Base-by-base conservation (phyloP, 2,797 vertebrate species). In the Agapornis canus region DNA sequence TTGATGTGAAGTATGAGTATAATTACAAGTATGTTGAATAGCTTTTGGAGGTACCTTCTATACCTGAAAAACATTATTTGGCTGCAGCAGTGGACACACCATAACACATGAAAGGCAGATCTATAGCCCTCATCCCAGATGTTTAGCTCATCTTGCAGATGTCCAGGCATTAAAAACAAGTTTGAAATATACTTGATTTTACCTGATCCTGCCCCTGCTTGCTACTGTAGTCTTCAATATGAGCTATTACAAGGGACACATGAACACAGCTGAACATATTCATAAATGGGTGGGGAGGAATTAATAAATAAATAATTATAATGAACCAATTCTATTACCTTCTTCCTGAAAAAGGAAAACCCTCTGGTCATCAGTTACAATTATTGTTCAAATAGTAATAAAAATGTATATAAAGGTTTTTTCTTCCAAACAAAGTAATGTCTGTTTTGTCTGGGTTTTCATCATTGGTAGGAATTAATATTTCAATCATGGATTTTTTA, bases 401-500 rank as follows among this genome's bases (percentile, higher is more conserved):
- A 61, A 89, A 92, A 42, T n/a, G 3, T 16, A 8, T 37, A 22
- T 26, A 7, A 14, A 42, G 35, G 35, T 52, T 79, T 79, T 77
- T 90, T 39, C 37, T 59, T 76, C 42, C 73, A 77, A 81, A 68
- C 16, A 88, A 92, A 91, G 69, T 45, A 21, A 52, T 72, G 42
- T 84, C 66, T 87, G 56, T 26, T 75, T 76, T n/a, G 42, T 39
- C 9, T 17, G 65, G 61, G 72, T 83, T 45, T 60, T 13, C 37
- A 29, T 48, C 35, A 40, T 57, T 84, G 70, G 69, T 85, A 95
- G 78, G 64, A 83, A 94, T 90, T 66, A 43, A 65, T 96, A 63
- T 96, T 94, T 95, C 94, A 86, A 92, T 93, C 23, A 84, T 68
- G 45, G 63, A 64, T 68, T 73, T 91, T 66, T 73, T 26, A 79